Evolutionary conservation across 37 sponge, comb jelly and placozoan species (phyloP), one percentile per base, ranked within the genome.

Genomic region (Beroe ovata): DNA sequence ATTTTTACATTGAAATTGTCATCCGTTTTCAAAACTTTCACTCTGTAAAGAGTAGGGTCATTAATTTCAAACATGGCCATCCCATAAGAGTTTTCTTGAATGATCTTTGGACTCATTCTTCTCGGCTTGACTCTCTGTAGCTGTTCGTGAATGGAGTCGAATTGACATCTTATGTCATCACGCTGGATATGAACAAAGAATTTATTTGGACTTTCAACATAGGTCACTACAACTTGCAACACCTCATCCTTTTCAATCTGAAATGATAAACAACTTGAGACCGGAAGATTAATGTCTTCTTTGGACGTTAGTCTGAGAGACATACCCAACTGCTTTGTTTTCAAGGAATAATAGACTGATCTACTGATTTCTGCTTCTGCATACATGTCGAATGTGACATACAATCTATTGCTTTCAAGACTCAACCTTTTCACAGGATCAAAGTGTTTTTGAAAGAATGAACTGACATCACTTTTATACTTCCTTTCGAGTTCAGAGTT

Each of bases 321-420:
- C 26, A 77, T 6, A 21, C 47, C 84, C 6, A 77, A 21, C 21
- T 77, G 84, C 28, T 77, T 77, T 3, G 28, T 77, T 40, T 77
- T 77, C 54, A 77, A 42, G 4, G 84, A 8, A 77, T 77, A 77
- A 40, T 42, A 77, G 2, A 77, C 84, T 25, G 42, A 42, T 42
- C 25, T 77, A 25, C 84, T 36, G 11, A 77, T 36, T 6, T n/a
- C 25, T n/a, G 54, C 26, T 29, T 77, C 84, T n/a, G 42, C 20
- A 0, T 23, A 1, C 22, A 25, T 39, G 28, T 77, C 84, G 41
- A 77, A 77, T 36, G 84, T 77, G 1, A 77, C 84, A 42, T 77
- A 77, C 4, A 77, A 21, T 8, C 84, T 8, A 54, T 77, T 77
- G 22, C 54, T 42, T 77, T 77, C 84, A 21, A 77, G 54, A 8